Conservation (phyloP, 2,113 vertebrate genomes). For the Eurypyga helias region DNA sequence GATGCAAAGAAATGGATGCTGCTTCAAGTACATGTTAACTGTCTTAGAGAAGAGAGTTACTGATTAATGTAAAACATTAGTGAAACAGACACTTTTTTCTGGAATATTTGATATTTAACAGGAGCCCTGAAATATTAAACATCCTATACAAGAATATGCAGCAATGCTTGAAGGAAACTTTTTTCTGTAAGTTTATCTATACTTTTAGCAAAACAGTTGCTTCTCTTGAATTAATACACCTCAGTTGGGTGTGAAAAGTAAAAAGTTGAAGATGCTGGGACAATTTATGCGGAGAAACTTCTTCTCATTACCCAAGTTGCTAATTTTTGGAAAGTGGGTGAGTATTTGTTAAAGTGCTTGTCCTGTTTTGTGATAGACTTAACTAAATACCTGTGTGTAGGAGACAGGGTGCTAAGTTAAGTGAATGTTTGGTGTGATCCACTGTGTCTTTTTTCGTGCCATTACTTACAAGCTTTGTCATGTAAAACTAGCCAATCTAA, state of each 20-base stretch:
- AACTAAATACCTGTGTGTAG: neutral
- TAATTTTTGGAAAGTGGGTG: neutral
- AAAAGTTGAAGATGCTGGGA: neutral
- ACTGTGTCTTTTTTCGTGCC: neutral
- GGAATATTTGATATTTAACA: neutral
- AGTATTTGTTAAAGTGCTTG: neutral
- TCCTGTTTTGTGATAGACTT: neutral
- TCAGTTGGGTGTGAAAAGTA: neutral
- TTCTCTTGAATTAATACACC: neutral
- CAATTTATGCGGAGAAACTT: neutral
- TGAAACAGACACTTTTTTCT: neutral
- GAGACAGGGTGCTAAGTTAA: neutral
- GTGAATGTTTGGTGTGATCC: neutral
- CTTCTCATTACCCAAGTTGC: neutral
- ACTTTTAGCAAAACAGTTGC: neutral
- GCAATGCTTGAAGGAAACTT: neutral
- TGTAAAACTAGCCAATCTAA: neutral
- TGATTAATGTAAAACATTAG: neutral
- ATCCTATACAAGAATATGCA: neutral
- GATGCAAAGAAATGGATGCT: neutral
- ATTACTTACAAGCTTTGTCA: neutral
- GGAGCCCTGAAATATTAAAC: neutral
- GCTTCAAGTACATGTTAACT: neutral
- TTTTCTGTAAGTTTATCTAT: neutral
- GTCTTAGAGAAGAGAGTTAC: neutral